These are phyloP conservation scores for Ephydatia muelleri DNA, from an alignment of 37 sponge, comb jelly and placozoan species.

Conservation along the genomic window DNA sequence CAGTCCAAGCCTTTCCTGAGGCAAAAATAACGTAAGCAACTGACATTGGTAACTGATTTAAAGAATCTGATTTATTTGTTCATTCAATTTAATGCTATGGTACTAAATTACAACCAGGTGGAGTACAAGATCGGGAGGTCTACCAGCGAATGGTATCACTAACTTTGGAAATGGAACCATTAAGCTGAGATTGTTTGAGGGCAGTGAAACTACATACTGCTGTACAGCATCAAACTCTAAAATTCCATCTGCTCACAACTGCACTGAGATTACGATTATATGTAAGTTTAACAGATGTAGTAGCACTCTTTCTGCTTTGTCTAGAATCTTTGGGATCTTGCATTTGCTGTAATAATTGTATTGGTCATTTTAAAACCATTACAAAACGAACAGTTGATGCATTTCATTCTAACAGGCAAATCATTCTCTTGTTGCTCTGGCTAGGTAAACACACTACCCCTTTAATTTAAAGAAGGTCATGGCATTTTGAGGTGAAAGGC, in stretches of 20 bases:
- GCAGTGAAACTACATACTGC: not conserved
- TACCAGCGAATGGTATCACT: not conserved
- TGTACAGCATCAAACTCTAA: not conserved
- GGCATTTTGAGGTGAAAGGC: no score
- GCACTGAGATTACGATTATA: not conserved
- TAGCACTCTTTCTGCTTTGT: no score
- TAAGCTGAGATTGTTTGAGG: not conserved
- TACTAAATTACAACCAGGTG: not conserved
- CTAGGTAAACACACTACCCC: no score
- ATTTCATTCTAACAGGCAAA: no score
- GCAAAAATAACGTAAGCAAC: slow-evolving; percentile 13
- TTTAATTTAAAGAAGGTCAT: no score
- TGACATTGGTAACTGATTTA: not conserved
- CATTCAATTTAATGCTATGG: not conserved
- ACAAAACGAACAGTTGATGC: no score
- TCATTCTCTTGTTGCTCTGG: no score
- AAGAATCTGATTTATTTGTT: not conserved
- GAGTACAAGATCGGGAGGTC: not conserved
- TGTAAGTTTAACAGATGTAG: not conserved
- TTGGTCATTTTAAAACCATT: no score
- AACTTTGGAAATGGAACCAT: not conserved
- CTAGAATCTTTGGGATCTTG: not conserved
- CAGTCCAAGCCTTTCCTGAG: slow-evolving; percentile 5
- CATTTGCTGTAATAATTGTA: not conserved
- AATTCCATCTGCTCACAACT: not conserved